Evolutionary conservation across 1,140 invertebrate genomes (phyloP), one percentile per base, ranked within the genome.

Genomic region (Drosophila tropicalis): DNA sequence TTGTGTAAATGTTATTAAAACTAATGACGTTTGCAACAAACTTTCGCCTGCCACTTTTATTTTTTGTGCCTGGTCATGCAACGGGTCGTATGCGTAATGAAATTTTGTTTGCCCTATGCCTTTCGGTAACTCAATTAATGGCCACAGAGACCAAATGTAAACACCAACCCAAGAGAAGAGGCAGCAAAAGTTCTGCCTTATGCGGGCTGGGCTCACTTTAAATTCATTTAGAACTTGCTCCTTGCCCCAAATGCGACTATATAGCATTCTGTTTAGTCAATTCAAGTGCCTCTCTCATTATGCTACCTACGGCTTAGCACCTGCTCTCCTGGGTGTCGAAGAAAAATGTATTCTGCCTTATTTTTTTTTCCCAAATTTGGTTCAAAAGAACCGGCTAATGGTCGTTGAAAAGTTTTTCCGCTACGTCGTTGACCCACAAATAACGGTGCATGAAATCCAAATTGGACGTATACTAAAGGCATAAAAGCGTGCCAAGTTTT

Each of bases 1-100:
- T 79, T 79, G 69, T 63, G 72, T 62, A 87, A 89, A 87, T 84
- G 67, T 80, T 90, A 87, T 87, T 87, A 81, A 89, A 87, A 84
- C 80, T 87, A 84, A 87, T 81, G 84, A 89, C 68, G 67, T 84
- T 75, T 84, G 75, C 55, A 57, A 58, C 40, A 76, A 87, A 76
- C 68, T 86, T 87, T 70, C 15, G 65, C 36, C 63, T 32, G 51
- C 41, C 62, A 60, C 51, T 63, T 66, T 56, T 12, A 65, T 63
- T 72, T 72, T 29, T 66, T 67, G 64, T 61, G 41, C 62, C 79
- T 47, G 69, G 72, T 72, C 79, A 67, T 77, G 69, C 70, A 78
- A 72, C 70, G 62, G 36, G 70, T 67, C 84, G 83, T 75, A 87
- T 87, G 66, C 84, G 80, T 87, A 81, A 87, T 90, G 77, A 54